Evolutionary conservation across 2,888 invertebrate species (phyloP).

Genomic region (Chaetoderma sp.): DNA sequence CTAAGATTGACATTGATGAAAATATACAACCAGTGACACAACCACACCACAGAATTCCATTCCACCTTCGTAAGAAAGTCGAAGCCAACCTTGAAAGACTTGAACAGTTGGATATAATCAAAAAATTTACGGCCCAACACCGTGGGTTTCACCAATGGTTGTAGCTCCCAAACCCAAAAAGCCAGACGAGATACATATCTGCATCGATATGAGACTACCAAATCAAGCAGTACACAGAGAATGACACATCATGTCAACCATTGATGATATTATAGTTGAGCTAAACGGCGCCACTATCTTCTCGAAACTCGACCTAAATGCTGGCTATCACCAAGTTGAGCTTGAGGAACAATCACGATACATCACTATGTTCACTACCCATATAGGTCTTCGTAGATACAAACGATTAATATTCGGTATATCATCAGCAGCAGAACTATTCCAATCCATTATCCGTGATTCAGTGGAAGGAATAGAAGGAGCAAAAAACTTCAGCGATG

Average conservation of each 20-base stretch:
- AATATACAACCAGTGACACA: no score
- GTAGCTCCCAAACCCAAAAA: slow-evolving; percentile 7
- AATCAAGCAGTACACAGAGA: no score
- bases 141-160: slow-evolving; percentile 15
- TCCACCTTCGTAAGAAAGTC: slow-evolving; percentile 7
- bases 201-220: slow-evolving; percentile 6
- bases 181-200: neutral
- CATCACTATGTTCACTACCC: slow-evolving; percentile 32
- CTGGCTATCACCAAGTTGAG: slow-evolving; percentile 25
- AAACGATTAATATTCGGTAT: slow-evolving; percentile 14
- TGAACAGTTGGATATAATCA: slow-evolving; percentile 11
- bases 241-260: no score
- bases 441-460: slow-evolving; percentile 17
- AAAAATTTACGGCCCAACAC: slow-evolving; percentile 7
- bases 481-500: slow-evolving; percentile 25
- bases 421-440: slow-evolving; percentile 22
- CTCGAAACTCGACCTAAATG: slow-evolving; percentile 10
- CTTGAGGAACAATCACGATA: slow-evolving; percentile 15
- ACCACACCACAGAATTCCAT: no score
- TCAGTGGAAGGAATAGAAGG: slow-evolving; percentile 11
- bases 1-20: no score
- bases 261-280: no score
- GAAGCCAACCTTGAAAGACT: slow-evolving; percentile 5
- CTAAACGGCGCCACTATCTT: neutral
- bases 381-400: slow-evolving; percentile 10